Evolutionary conservation across 2,113 vertebrate species (phyloP).

Genomic region (Cyprinodon variegatus): DNA sequence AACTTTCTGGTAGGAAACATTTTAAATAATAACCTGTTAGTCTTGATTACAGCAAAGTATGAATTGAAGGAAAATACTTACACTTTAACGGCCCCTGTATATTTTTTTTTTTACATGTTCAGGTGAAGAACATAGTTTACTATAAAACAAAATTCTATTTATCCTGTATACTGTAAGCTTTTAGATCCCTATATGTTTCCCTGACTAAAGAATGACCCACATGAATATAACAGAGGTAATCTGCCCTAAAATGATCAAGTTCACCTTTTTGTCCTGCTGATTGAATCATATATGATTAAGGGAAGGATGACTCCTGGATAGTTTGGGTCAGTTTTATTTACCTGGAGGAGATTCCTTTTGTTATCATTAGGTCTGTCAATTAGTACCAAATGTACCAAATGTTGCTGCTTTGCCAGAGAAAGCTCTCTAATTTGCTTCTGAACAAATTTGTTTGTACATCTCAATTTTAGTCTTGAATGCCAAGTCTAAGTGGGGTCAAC

Average conservation of each 20-base stretch:
- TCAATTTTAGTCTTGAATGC: not conserved
- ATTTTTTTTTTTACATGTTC: not conserved
- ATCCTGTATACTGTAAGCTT: not conserved
- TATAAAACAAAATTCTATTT: not conserved
- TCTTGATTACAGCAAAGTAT: not conserved
- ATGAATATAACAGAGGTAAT: not conserved
- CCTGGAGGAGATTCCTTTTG: not conserved
- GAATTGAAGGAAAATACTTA: not conserved
- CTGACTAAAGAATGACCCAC: not conserved
- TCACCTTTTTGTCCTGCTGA: not conserved
- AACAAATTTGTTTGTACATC: not conserved
- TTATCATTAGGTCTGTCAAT: not conserved
- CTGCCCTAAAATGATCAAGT: not conserved
- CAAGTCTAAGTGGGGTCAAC: not conserved
- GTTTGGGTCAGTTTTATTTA: not conserved
- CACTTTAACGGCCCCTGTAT: not conserved
- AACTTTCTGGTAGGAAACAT: too few species aligned
- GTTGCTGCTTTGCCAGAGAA: not conserved
- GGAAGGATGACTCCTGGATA: not conserved
- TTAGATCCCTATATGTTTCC: not conserved
- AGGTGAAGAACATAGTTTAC: not conserved
- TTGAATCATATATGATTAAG: not conserved
- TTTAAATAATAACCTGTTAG: too few species aligned
- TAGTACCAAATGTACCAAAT: not conserved
- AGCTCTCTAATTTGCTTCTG: not conserved